Percentiles rank a stretch among this genome's conserved stretches.
These are phyloP conservation scores for Orthonevra nobilis DNA, from an alignment of 2,888 invertebrate species.

Conservation along the genomic window DNA sequence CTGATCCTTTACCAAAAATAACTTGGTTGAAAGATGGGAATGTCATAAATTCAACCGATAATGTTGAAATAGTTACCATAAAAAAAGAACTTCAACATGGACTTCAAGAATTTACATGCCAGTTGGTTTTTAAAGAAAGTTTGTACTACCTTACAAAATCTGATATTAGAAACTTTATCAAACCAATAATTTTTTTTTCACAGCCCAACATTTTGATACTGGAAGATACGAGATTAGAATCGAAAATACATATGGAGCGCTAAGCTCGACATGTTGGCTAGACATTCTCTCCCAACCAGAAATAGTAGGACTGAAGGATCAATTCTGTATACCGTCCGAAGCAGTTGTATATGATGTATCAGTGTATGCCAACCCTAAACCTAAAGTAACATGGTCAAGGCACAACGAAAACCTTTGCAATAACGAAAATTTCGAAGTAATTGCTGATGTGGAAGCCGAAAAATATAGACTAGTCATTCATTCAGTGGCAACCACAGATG, in stretches of 20 bases:
- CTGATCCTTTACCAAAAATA: conserved; percentile 93
- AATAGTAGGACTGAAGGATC: conserved; percentile 87
- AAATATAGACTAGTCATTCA: conserved; percentile 85
- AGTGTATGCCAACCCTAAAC: conserved; percentile 93
- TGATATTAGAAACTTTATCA: neutral
- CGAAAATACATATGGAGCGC: conserved; percentile 90
- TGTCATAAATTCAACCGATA: conserved; percentile 85
- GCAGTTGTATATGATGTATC: conserved; percentile 89
- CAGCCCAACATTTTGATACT: conserved; percentile 86
- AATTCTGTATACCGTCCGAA: conserved; percentile 88
- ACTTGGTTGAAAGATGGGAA: conserved; percentile 90
- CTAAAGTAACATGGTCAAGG: conserved; percentile 89
- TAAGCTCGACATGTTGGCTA: conserved; percentile 87
- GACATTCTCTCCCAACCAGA: conserved; percentile 90
- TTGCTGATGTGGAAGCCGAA: conserved; percentile 79
- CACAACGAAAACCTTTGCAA: conserved; percentile 79
- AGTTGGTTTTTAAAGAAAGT: conserved; percentile 88
- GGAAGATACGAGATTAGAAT: conserved; percentile 91
- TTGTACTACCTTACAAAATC: conserved; percentile 66
- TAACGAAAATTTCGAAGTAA: conserved; percentile 80
- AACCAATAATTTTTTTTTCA: neutral
- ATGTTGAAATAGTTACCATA: conserved; percentile 84
- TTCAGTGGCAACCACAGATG: conserved; percentile 86
- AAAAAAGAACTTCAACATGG: conserved; percentile 87
- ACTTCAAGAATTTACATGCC: conserved; percentile 90